phyloP scores from a whole-genome alignment of 2,888 invertebrate genomes.

The Pheosia tremula region DNA sequence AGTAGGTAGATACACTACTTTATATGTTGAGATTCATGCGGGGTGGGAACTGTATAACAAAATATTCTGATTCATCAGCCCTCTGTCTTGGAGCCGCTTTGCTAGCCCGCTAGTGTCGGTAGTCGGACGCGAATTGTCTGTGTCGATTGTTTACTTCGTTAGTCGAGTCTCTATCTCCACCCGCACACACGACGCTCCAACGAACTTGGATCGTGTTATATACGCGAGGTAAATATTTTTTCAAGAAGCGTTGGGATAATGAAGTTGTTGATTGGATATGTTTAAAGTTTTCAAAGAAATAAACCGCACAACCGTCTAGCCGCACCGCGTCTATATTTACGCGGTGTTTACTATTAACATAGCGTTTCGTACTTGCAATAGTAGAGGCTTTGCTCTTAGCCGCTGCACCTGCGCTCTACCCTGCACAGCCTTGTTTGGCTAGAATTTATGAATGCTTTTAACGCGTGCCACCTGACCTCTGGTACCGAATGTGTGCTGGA shows the following conservation, averaged over 20 bases:
- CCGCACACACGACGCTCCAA: slow-evolving; percentile 60
- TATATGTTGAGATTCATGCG: slow-evolving; percentile 50
- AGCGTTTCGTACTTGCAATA: slow-evolving; percentile 49
- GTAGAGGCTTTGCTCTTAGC: slow-evolving; percentile 55
- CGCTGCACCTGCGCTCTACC: slow-evolving; percentile 67
- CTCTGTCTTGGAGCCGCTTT: slow-evolving; percentile 67
- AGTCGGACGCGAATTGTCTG: slow-evolving; percentile 67
- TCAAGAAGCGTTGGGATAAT: slow-evolving; percentile 16
- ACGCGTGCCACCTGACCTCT: slow-evolving; percentile 80
- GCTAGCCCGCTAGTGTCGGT: slow-evolving; percentile 57
- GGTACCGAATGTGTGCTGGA: slow-evolving; percentile 66
- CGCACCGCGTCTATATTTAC: slow-evolving; percentile 21
- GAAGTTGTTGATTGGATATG: slow-evolving; percentile 13
- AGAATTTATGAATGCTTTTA: slow-evolving; percentile 82
- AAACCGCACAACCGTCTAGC: slow-evolving; percentile 15
- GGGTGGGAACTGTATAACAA: slow-evolving; percentile 56
- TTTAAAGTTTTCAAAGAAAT: slow-evolving; percentile 18
- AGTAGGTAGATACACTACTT: slow-evolving; percentile 28
- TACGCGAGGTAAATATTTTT: slow-evolving; percentile 48
- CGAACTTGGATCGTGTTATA: slow-evolving; percentile 62
- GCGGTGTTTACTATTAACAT: slow-evolving; percentile 43
- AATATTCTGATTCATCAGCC: slow-evolving; percentile 74
- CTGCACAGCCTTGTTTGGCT: slow-evolving; percentile 65
- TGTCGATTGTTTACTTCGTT: slow-evolving; percentile 82
- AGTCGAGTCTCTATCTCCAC: slow-evolving; percentile 63